These are phyloP conservation scores for Hypothenemus hampei DNA, from an alignment of 1,140 invertebrate genomes.

Conservation along the genomic window DNA sequence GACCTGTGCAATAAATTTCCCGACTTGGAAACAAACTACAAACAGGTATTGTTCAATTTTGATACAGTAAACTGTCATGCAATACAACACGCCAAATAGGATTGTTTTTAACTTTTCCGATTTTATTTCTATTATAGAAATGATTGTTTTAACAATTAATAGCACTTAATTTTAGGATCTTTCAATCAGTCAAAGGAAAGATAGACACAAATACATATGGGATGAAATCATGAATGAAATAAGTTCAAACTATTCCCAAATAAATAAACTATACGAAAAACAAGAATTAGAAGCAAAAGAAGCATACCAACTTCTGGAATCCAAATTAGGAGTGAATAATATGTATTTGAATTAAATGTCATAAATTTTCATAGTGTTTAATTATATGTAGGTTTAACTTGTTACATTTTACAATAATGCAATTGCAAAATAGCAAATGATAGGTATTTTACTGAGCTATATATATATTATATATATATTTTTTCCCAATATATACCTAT, in stretches of 20 bases:
- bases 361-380: not conserved
- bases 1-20: constrained; percentile 56
- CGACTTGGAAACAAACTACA: constrained; percentile 50
- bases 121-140: too few species aligned
- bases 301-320: constrained; percentile 57
- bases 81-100: constrained; percentile 15
- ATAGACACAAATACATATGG: constrained; percentile 65
- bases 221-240: constrained; percentile 71
- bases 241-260: constrained; percentile 63
- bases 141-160: constrained; percentile 34
- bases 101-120: not conserved
- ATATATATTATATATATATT: too few species aligned
- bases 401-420: constrained; percentile 19
- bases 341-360: constrained; percentile 21
- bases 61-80: too few species aligned
- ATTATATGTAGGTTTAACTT: constrained; percentile 14
- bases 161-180: constrained; percentile 52
- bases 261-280: constrained; percentile 71
- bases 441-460: constrained; percentile 18
- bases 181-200: constrained; percentile 53
- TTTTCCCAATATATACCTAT: too few species aligned
- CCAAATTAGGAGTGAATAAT: constrained; percentile 64
- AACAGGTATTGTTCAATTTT: too few species aligned
- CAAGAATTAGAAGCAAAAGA: constrained; percentile 72
- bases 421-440: constrained; percentile 16